phyloP scores from a whole-genome alignment of 1,140 invertebrate genomes.

The Yoshiicerus persimilis region DNA sequence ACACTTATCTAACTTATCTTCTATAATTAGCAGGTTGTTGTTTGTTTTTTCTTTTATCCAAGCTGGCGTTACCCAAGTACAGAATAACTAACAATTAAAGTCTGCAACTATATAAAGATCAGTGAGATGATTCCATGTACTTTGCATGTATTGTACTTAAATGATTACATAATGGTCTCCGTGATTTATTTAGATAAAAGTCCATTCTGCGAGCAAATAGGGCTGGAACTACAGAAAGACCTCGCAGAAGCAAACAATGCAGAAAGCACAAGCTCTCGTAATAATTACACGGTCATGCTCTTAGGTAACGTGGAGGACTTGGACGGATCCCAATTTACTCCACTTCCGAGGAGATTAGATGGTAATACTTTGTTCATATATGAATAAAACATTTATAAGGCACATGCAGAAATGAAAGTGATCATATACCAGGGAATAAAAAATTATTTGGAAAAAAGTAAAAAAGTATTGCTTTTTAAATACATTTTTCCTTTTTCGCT shows the following conservation, averaged over 20 bases:
- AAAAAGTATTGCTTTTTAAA: no score
- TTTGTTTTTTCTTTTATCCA: background rate
- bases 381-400: background rate
- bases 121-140: background rate
- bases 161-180: background rate
- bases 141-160: background rate
- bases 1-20: background rate
- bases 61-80: background rate
- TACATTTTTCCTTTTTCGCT: no score
- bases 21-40: no score
- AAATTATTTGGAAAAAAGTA: no score
- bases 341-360: conserved; percentile 27
- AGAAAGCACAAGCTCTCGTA: background rate
- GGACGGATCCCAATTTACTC: conserved; percentile 16
- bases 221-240: conserved; percentile 16
- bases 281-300: conserved; percentile 18
- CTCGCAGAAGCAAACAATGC: background rate
- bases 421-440: background rate
- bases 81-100: background rate
- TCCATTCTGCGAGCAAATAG: conserved; percentile 43
- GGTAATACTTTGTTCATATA: background rate
- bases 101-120: background rate
- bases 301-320: conserved; percentile 41
- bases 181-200: conserved; percentile 33
- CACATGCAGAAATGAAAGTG: background rate